Percentiles rank a stretch among this genome's conserved stretches.
Evolutionary conservation across 2,888 invertebrate genomes (phyloP).

Genomic region (Amiota mariae): DNA sequence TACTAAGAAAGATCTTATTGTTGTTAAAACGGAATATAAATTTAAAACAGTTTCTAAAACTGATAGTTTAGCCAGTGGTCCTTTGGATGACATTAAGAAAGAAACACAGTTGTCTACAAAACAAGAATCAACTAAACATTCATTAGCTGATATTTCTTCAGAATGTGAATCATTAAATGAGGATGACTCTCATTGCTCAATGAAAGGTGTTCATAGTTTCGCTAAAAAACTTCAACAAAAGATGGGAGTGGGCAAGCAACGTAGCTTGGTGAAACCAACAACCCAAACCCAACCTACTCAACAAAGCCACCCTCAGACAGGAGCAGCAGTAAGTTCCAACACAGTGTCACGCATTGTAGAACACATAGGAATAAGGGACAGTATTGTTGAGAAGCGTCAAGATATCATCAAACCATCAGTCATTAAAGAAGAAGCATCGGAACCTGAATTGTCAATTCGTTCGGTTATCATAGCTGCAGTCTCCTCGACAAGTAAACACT

Average conservation of each 20-base stretch:
- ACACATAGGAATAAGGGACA: slow-evolving; percentile 4
- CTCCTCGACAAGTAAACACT: slow-evolving; percentile 36
- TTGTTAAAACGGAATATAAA: slow-evolving; percentile 52
- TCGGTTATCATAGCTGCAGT: slow-evolving; percentile 24
- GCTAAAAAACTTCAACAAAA: slow-evolving; percentile 64
- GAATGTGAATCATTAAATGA: slow-evolving; percentile 72
- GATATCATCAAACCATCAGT: slow-evolving; percentile 55
- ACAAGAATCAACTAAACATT: slow-evolving; percentile 59
- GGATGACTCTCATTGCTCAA: slow-evolving; percentile 73
- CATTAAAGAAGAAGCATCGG: slow-evolving; percentile 45
- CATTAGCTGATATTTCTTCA: slow-evolving; percentile 70
- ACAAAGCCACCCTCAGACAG: not conserved
- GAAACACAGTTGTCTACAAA: slow-evolving; percentile 53
- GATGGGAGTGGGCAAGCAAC: slow-evolving; percentile 62
- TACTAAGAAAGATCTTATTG: slow-evolving; percentile 5
- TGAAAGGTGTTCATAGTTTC: slow-evolving; percentile 69
- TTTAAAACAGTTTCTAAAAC: slow-evolving; percentile 39
- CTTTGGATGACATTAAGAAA: slow-evolving; percentile 45
- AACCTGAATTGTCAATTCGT: slow-evolving; percentile 9
- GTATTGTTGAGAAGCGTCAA: slow-evolving; percentile 63
- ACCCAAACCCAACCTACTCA: slow-evolving; percentile 18
- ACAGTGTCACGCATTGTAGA: slow-evolving; percentile 32
- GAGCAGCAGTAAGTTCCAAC: slow-evolving; percentile 30
- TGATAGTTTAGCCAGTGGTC: slow-evolving; percentile 12
- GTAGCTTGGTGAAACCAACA: slow-evolving; percentile 52